A percentile compares a stretch with the other conserved stretches of the same genome.
Conservation (phyloP, 2,888 invertebrate species). For the Ditula angustiorana region DNA sequence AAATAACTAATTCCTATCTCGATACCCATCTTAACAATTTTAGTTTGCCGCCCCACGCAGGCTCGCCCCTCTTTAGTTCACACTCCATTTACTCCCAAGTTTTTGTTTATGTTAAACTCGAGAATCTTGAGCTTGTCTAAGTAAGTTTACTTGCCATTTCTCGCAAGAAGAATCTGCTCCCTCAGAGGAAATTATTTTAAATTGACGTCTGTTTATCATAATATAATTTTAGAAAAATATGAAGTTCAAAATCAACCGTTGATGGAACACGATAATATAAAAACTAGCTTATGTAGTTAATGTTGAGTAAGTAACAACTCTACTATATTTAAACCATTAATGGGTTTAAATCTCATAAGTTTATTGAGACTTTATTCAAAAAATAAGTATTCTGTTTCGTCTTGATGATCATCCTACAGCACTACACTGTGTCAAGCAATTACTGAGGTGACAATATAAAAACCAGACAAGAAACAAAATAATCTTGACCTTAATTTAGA, state of each 20-base stretch:
- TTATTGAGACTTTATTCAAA: neutral
- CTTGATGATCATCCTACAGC: neutral
- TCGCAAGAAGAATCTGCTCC: slow-evolving; percentile 55
- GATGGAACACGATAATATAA: no score
- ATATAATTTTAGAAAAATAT: slow-evolving; percentile 24
- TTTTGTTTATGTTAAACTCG: slow-evolving; percentile 68
- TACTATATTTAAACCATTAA: neutral
- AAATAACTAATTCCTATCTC: slow-evolving; percentile 36
- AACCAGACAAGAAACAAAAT: no score
- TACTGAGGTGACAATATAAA: neutral
- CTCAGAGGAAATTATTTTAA: slow-evolving; percentile 41
- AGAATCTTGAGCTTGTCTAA: slow-evolving; percentile 61
- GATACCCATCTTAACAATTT: slow-evolving; percentile 38
- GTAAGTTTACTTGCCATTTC: slow-evolving; percentile 71
- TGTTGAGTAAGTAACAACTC: slow-evolving; percentile 10
- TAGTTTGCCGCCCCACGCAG: slow-evolving; percentile 43
- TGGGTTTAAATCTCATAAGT: neutral
- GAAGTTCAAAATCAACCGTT: neutral
- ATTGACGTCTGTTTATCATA: slow-evolving; percentile 24
- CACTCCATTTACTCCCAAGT: slow-evolving; percentile 65
- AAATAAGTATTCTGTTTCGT: neutral
- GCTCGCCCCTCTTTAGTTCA: slow-evolving; percentile 55
- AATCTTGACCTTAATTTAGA: no score
- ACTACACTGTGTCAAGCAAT: no score
- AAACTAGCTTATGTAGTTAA: no score